These are phyloP conservation scores for Microcebus jonahi DNA, from an alignment of 2,113 vertebrate species.

Conservation along the genomic window DNA sequence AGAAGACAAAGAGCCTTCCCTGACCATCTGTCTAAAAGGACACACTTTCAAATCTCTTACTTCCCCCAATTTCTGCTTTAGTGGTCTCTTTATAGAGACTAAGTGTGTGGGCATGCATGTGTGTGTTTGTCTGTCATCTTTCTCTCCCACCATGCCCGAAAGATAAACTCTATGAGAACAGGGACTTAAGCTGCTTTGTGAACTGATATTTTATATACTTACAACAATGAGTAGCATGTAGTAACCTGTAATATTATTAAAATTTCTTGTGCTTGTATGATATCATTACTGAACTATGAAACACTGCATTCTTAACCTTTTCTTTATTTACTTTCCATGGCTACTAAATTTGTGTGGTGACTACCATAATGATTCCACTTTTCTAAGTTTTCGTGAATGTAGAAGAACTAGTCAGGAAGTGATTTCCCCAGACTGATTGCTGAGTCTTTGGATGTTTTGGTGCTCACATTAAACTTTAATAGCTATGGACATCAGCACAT, in stretches of 20 bases:
- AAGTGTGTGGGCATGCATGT: neutral
- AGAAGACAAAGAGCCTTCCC: neutral
- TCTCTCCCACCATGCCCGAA: neutral
- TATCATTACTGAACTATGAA: neutral
- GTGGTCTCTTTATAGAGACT: neutral
- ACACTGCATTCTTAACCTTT: neutral
- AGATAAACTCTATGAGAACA: neutral
- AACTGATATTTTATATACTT: neutral
- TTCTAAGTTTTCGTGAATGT: neutral
- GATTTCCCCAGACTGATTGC: neutral
- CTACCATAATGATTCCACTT: neutral
- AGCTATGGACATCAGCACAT: neutral
- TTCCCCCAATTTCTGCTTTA: neutral
- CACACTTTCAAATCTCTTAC: neutral
- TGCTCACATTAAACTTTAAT: neutral
- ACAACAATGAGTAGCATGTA: neutral
- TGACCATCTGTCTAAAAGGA: neutral
- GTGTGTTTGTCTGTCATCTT: neutral
- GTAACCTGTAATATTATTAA: neutral
- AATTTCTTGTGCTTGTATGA: neutral
- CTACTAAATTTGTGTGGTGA: neutral
- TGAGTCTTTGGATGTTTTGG: neutral
- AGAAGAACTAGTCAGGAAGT: neutral
- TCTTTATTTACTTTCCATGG: neutral
- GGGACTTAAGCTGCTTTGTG: neutral